Evolutionary conservation across 2,113 vertebrate species (phyloP), one percentile per base, ranked within the genome.

Genomic region (Chrysemys picta): DNA sequence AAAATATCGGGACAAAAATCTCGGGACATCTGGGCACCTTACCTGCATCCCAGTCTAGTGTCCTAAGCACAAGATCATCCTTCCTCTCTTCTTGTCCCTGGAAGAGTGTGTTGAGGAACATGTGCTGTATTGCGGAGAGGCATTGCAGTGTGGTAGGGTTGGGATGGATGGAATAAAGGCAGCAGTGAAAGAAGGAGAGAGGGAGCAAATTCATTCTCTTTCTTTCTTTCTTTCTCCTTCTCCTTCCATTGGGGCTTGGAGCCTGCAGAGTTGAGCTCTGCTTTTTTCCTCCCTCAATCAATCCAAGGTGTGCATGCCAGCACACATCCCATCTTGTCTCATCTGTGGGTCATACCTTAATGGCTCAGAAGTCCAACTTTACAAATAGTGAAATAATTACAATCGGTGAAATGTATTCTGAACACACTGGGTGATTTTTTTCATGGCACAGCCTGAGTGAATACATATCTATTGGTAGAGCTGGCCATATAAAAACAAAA

Each of bases 131-230:
- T 42, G 13, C 5, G 16, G 13, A 65, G 62, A 35, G 14, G 62
- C 16, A 65, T 16, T 65, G 31, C 62, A 65, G 62, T 65, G 14
- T 17, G 65, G 59, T 27, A 0, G 2, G 82, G 21, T 1, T 0
- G 50, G 35, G 11, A 13, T 8, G 45, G 49, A 29, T 54, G n/a
- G 94, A 24, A 87, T 76, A 87, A 3, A 82, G 11, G 8, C 1
- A 80, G 62, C 62, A 35, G 31, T n/a, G 62, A 35, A 65, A 65
- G 31, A 16, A 65, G 31, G 31, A 65, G 62, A 65, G 31, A 35
- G 62, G 31, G 31, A 65, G 17, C 53, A 89, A 92, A 2, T 45
- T 76, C 6, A 22, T n/a, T n/a, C n/a, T n/a, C n/a, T n/a, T n/a
- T n/a, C n/a, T n/a, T 82, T 8, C 16, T 82, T n/a, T 21, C 45